Base-by-base conservation (phyloP, 1,140 invertebrate species). In the Hormaphis cornu region DNA sequence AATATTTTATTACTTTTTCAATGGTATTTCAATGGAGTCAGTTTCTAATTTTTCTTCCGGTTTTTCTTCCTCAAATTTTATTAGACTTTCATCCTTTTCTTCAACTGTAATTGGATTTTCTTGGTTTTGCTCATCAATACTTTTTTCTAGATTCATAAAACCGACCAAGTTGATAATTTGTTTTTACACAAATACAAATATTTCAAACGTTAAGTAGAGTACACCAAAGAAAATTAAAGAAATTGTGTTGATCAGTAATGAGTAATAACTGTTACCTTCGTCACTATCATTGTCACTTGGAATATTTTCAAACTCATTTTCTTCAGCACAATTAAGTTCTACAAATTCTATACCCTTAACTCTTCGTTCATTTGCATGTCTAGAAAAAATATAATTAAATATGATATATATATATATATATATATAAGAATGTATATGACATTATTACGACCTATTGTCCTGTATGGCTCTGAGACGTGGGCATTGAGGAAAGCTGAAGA, bases 231-330 rank as follows among this genome's bases (percentile, higher is more conserved):
- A n/a, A n/a, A n/a, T n/a, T n/a, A n/a, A n/a, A n/a, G n/a, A n/a
- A n/a, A n/a, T n/a, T n/a, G n/a, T n/a, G n/a, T n/a, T n/a, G n/a
- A n/a, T n/a, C n/a, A n/a, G n/a, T n/a, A n/a, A n/a, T n/a, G n/a
- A n/a, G n/a, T n/a, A 9, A 24, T 26, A 33, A 12, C 12, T 8
- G 26, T 22, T 66, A 66, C 61, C 44, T 35, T 66, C 44, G 20
- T 40, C 69, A 72, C 42, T 53, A 75, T 73, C 72, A 73, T 74
- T 69, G 79, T 80, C 72, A 80, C 78, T 69, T 81, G 76, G 58
- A 73, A 75, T 12, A 74, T 66, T 66, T 66, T 66, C 71, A 28
- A 73, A 66, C 35, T 74, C 73, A 69, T 44, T 77, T 75, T 69
- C 75, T 81, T 77, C 61, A 24, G 24, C 33, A 1, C 20, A 14